Evolutionary conservation across 2,113 vertebrate genomes (phyloP).

Genomic region (Macroglossus sobrinus): DNA sequence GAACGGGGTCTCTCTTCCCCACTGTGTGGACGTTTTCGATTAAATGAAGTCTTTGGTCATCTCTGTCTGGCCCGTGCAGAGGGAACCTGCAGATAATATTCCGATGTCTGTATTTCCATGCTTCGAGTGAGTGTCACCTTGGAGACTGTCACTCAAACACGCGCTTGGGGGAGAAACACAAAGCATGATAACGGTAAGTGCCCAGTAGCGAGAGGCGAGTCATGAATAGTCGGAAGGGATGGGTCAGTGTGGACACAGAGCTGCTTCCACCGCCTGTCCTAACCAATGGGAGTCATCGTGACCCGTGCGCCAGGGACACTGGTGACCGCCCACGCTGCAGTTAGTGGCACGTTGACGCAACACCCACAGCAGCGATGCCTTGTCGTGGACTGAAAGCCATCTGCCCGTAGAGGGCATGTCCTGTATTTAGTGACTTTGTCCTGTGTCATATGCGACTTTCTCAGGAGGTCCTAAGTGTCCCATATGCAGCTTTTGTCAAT

Average conservation of each 20-base stretch:
- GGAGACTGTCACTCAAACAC: conserved; percentile 24
- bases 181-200: neutral
- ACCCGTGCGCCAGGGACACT: neutral
- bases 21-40: neutral
- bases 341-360: neutral
- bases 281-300: neutral
- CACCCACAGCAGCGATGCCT: rapidly evolving
- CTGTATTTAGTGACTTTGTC: neutral
- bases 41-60: conserved; percentile 42
- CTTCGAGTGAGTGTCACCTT: neutral
- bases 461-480: neutral
- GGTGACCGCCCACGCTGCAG: neutral
- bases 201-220: neutral
- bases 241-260: neutral
- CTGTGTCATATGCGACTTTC: neutral
- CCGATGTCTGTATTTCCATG: neutral
- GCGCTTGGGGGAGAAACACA: neutral
- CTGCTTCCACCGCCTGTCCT: rapidly evolving
- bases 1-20: neutral
- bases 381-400: no score
- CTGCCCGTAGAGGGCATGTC: rapidly evolving
- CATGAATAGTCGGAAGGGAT: neutral
- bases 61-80: neutral
- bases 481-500: neutral
- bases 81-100: neutral